phyloP scores from a whole-genome alignment of 1,140 invertebrate species.

The Mya arenaria region DNA sequence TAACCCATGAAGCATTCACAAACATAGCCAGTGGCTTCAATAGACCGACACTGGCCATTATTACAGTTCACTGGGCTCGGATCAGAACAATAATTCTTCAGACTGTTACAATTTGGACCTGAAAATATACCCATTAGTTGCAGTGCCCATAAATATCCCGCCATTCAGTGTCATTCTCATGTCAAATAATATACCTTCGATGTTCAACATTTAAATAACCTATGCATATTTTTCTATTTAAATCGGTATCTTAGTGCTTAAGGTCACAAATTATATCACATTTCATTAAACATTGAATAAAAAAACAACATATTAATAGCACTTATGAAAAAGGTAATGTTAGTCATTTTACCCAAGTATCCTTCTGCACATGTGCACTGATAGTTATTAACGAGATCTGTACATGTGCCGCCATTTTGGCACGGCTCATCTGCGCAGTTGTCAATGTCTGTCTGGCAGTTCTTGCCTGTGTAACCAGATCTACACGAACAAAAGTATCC shows the following conservation, averaged over 20 bases:
- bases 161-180: too few relatives aligned
- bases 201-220: too few relatives aligned
- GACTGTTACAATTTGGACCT: slow-evolving; percentile 59
- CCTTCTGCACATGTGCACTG: slow-evolving; percentile 65
- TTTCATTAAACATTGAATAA: too few relatives aligned
- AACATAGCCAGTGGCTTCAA: slow-evolving; percentile 41
- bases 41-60: slow-evolving; percentile 60
- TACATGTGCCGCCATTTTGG: slow-evolving; percentile 91
- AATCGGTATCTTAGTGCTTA: too few relatives aligned
- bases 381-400: slow-evolving; percentile 84
- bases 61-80: too few relatives aligned
- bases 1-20: slow-evolving; percentile 70
- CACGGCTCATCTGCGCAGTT: slow-evolving; percentile 96
- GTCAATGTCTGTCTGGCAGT: slow-evolving; percentile 88
- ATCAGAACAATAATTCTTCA: slow-evolving; percentile 58
- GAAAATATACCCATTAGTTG: too few relatives aligned
- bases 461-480: slow-evolving; percentile 84
- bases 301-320: too few relatives aligned
- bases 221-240: too few relatives aligned
- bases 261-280: too few relatives aligned
- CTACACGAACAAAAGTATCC: slow-evolving; percentile 43
- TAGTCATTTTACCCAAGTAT: slow-evolving; percentile 61
- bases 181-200: too few relatives aligned
- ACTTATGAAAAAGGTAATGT: too few relatives aligned
- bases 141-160: too few relatives aligned